Base-by-base conservation (phyloP, 2,888 invertebrate genomes). In the Colletes collaris region DNA sequence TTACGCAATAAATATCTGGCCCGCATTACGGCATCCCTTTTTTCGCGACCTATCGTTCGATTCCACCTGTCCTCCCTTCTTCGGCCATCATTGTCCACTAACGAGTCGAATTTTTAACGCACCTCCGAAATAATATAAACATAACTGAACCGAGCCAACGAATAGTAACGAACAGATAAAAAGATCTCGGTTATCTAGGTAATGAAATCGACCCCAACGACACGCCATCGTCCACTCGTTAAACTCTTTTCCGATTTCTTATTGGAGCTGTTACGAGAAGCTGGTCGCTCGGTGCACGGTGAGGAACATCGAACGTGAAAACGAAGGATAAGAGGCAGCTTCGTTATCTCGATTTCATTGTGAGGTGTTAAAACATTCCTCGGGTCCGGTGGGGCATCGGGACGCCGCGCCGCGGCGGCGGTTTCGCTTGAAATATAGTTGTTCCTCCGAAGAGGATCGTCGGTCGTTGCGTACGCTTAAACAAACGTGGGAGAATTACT, bases 1-100 rank as follows among this genome's bases (percentile, higher is more conserved):
- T 91, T 91, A 88, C 87, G 71, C 86, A 87, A 92, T 91, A 92
- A 92, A 92, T 92, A 92, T 84, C 89, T 89, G 83, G 81, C 81
- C 84, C 81, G 86, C 87, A 86, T 89, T 87, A 85, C 88, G 87
- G 87, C 82, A 89, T 88, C 89, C 79, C 84, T 90, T 90, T 90
- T 90, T 90, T 74, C 76, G 56, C 64, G 67, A 66, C 74, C 87
- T 84, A 90, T 91, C 89, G 89, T 87, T 88, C 86, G 81, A 79
- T 76, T 66, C 73, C 58, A 19, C 46, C 53, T 56, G 52, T 10
- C 13, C 7, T 63, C 13, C 59, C 19, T 67, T 50, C 40, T 73
- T 53, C 49, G n/a, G 2, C 55, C 46, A 27, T 65, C 64, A 4
- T 16, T 19, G 3, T 19, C 7, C 27, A 11, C 40, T 40, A 40